These are phyloP conservation scores for Exocentrus adspersus DNA, from an alignment of 2,888 invertebrate species.

Conservation along the genomic window DNA sequence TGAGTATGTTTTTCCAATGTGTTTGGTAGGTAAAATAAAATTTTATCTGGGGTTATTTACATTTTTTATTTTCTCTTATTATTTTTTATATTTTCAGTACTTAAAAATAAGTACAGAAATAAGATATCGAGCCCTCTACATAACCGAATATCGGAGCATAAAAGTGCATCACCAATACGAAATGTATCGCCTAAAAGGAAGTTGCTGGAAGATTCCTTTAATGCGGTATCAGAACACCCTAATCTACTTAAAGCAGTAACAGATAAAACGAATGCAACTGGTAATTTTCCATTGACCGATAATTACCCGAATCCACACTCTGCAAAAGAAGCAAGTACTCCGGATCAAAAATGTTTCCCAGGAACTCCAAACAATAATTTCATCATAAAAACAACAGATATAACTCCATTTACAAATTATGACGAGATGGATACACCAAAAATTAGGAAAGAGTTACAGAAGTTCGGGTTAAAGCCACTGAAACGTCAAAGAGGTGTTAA, in stretches of 20 bases:
- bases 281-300: neutral
- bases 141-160: slow-evolving; percentile 15
- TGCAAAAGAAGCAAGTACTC: neutral
- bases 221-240: slow-evolving; percentile 23
- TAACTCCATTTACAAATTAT: slow-evolving; percentile 71
- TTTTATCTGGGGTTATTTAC: no score
- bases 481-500: slow-evolving; percentile 70
- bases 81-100: slow-evolving; percentile 1
- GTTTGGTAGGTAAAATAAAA: neutral
- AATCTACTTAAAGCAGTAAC: neutral
- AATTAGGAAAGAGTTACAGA: slow-evolving; percentile 68
- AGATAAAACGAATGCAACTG: neutral
- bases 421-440: slow-evolving; percentile 68
- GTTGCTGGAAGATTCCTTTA: slow-evolving; percentile 30
- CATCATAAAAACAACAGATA: slow-evolving; percentile 67
- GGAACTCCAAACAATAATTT: slow-evolving; percentile 49
- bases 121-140: slow-evolving; percentile 6
- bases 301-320: neutral
- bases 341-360: slow-evolving; percentile 6
- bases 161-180: neutral
- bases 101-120: slow-evolving; percentile 23
- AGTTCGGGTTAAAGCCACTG: slow-evolving; percentile 74
- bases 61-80: no score
- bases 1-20: slow-evolving; percentile 15
- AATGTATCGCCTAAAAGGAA: slow-evolving; percentile 5